A percentile compares a stretch with the other conserved stretches of the same genome.
Evolutionary conservation across 1,140 invertebrate genomes (phyloP).

Genomic region (Drosophila pachea): DNA sequence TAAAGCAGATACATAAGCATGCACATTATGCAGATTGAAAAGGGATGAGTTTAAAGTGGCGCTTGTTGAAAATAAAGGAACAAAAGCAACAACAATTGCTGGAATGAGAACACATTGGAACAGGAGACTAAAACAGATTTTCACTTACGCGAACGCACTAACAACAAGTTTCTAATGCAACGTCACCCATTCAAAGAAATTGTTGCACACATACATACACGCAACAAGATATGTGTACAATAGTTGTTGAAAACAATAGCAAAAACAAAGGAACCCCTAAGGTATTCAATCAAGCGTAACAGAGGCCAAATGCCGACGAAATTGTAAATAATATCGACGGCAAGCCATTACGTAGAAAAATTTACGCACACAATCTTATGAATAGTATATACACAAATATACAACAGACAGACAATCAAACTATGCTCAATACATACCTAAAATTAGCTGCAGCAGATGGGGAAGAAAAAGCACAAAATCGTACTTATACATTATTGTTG

Average conservation of each 20-base stretch:
- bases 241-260: constrained; percentile 19
- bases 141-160: constrained; percentile 18
- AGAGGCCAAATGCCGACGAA: not conserved
- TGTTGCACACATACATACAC: constrained; percentile 30
- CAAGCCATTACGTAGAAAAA: constrained; percentile 24
- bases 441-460: constrained; percentile 52
- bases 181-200: constrained; percentile 71
- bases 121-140: constrained; percentile 31
- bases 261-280: constrained; percentile 26
- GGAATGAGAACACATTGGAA: constrained; percentile 12
- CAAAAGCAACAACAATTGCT: constrained; percentile 21
- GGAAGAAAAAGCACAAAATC: constrained; percentile 58
- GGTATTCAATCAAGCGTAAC: constrained; percentile 19
- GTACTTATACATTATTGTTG: constrained; percentile 58
- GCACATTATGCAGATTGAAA: constrained; percentile 67
- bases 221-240: not conserved
- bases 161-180: constrained; percentile 75
- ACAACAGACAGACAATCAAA: not conserved
- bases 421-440: constrained; percentile 49
- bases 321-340: constrained; percentile 46
- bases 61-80: constrained; percentile 62
- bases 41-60: constrained; percentile 74
- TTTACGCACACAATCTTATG: constrained; percentile 10
- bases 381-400: not conserved
- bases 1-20: constrained; percentile 75